Evolutionary conservation across 2,888 invertebrate species (phyloP).

Genomic region (Cybosia mesomella): DNA sequence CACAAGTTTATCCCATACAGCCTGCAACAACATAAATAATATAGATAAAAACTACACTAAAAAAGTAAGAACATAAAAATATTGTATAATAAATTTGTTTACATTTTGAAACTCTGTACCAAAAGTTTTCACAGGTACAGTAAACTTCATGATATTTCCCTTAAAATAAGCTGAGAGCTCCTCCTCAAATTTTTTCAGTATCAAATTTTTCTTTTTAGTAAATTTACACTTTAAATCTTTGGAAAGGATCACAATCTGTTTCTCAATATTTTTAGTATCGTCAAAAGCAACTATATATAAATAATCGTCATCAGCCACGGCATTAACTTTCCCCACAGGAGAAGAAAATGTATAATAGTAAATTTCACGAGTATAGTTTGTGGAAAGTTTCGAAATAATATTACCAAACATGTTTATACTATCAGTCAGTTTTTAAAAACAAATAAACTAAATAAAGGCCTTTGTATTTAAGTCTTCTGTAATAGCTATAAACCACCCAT

Average conservation of each 20-base stretch:
- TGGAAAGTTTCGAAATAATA: conserved; percentile 28
- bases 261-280: conserved; percentile 71
- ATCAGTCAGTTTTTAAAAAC: not conserved
- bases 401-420: conserved; percentile 3
- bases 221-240: conserved; percentile 61
- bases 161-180: conserved; percentile 68
- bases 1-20: conserved; percentile 74
- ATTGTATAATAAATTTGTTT: not conserved
- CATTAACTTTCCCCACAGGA: conserved; percentile 68
- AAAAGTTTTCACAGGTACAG: conserved; percentile 69
- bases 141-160: conserved; percentile 71
- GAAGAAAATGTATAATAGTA: conserved; percentile 59
- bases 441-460: not conserved
- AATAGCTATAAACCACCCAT: not conserved
- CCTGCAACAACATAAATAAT: conserved; percentile 54
- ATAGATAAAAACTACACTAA: not conserved
- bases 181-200: conserved; percentile 59
- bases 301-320: conserved; percentile 70
- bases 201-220: conserved; percentile 61
- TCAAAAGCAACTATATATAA: conserved; percentile 70
- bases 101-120: conserved; percentile 82
- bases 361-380: conserved; percentile 31
- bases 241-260: conserved; percentile 60
- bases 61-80: not conserved
- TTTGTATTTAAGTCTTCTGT: not conserved